Evolutionary conservation across 1,140 invertebrate species (phyloP), one percentile per base, ranked within the genome.

Genomic region (Sitophilus oryzae): DNA sequence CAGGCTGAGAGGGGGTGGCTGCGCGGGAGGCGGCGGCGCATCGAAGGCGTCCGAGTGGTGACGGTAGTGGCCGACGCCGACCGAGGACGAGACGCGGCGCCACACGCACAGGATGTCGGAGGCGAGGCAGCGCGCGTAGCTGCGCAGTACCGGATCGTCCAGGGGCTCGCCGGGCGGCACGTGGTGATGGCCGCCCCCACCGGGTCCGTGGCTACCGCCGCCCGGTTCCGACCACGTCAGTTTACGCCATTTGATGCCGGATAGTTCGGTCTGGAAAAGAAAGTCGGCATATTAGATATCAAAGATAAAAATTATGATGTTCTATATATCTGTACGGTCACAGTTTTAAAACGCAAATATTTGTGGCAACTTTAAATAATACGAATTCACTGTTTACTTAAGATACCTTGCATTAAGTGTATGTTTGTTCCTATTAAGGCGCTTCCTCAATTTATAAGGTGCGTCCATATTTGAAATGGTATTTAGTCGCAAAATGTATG

Each of bases 181-280:
- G 74, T 15, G 14, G 40, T 43, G 40, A 22, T 50, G 47, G n/a
- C 40, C 46, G n/a, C 38, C 42, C 4, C 43, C 48, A 20, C 75
- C 79, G 25, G 55, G 53, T 22, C 50, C 54, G 20, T 40, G 49
- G 58, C 71, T 70, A 42, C 74, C 74, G 66, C 75, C 79, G 66
- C 77, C 76, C 63, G 79, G 75, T 70, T 87, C 88, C 70, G 89
- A 84, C 81, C 86, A 90, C 66, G 86, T 83, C 64, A 93, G 80
- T 72, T 92, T 93, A 79, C 90, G 89, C 96, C 95, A 98, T 91
- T 96, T 96, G 76, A 98, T 98, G 67, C 95, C 95, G 80, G 91
- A 93, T 68, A 98, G 82, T 78, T 98, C 95, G 74, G 94, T 96
- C 94, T 97, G 79, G 66, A 73, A 74, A 56, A 66, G 65, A 60